Evolutionary conservation across 2,797 vertebrate species (phyloP).

Genomic region (Sardinella longiceps): DNA sequence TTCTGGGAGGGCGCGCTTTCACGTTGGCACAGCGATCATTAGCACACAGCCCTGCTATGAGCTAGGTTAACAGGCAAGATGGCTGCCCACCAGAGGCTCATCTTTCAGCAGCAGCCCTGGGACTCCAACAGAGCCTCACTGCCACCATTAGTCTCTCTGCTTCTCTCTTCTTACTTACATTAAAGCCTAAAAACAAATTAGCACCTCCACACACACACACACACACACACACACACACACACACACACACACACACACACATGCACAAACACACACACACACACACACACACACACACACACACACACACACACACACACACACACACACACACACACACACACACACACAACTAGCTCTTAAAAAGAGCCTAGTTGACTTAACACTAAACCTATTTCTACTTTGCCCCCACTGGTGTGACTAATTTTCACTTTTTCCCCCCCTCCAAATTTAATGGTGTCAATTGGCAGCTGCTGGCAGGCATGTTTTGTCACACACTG

Average conservation of each 20-base stretch:
- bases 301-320: too few species aligned
- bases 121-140: background rate
- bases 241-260: too few species aligned
- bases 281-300: background rate
- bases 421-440: background rate
- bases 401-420: background rate
- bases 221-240: too few species aligned
- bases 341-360: background rate
- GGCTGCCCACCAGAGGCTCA: slow-evolving; percentile 8
- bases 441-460: background rate
- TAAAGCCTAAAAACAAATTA: background rate
- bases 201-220: background rate
- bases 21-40: slow-evolving; percentile 34
- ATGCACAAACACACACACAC: too few species aligned
- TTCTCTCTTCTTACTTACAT: background rate
- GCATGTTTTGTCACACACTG: background rate
- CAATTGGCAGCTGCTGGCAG: background rate
- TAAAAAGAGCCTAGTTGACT: background rate
- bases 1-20: background rate
- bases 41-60: slow-evolving; percentile 30
- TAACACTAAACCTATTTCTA: background rate
- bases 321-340: too few species aligned
- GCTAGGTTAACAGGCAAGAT: slow-evolving; percentile 30
- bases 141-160: background rate
- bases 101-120: background rate